Conservation (phyloP, 2,888 invertebrate genomes). For the Hypsopygia costalis region DNA sequence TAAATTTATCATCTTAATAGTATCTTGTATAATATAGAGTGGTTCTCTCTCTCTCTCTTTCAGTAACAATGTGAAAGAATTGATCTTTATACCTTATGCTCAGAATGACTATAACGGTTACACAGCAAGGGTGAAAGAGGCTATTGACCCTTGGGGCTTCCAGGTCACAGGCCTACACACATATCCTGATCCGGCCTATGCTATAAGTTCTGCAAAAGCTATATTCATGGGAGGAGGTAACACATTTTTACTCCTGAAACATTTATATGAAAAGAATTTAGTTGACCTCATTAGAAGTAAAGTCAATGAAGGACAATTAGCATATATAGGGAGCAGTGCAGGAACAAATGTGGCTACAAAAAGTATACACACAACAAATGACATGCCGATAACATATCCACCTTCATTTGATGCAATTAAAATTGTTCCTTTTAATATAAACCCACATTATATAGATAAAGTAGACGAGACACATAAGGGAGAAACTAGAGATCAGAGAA, state of each 20-base stretch:
- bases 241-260: conserved; percentile 87
- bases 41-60: no score
- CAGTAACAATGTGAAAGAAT: conserved; percentile 82
- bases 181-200: conserved; percentile 73
- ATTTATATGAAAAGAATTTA: conserved; percentile 84
- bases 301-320: conserved; percentile 82
- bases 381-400: conserved; percentile 92
- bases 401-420: conserved; percentile 86
- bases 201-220: conserved; percentile 82
- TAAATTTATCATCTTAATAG: no score
- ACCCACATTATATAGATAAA: conserved; percentile 89
- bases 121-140: conserved; percentile 78
- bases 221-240: conserved; percentile 92
- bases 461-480: conserved; percentile 85
- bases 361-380: conserved; percentile 91
- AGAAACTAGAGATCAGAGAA: conserved; percentile 88
- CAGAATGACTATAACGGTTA: conserved; percentile 84
- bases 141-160: conserved; percentile 84
- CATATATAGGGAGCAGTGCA: conserved; percentile 90
- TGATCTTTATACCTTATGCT: conserved; percentile 90
- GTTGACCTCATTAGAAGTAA: conserved; percentile 82
- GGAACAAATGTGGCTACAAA: conserved; percentile 91
- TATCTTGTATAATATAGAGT: no score
- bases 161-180: conserved; percentile 84
- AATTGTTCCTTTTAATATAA: conserved; percentile 91